Evolutionary conservation across 1,140 invertebrate genomes (phyloP), one percentile per base, ranked within the genome.

Genomic region (Drosophila tsacasi): DNA sequence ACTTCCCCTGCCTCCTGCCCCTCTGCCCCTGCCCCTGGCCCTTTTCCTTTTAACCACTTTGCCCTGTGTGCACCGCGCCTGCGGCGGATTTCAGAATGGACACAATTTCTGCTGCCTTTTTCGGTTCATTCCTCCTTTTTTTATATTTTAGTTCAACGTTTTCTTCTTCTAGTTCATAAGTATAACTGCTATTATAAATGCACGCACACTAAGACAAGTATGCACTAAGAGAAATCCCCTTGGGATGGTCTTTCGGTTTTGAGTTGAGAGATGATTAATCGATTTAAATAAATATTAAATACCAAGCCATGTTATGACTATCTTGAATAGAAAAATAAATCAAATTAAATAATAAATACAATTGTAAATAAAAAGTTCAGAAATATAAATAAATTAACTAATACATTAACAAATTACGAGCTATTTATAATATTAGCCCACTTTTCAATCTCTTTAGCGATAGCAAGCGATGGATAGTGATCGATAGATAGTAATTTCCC

Each of bases 71-170:
- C 57, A 54, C 25, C 57, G 42, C 57, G 76, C 78, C 62, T 58
- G 76, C 63, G 78, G 78, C 76, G 79, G 74, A 80, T 80, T 80
- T 59, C 58, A 74, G 79, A 80, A 80, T 80, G 78, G 78, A 80
- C 78, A 80, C 78, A 66, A 80, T 80, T 73, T 72, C 55, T 74
- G 55, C 71, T 74, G 59, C 59, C 58, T 50, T 78, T 79, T 78
- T 68, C 50, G 44, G 40, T 50, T 64, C 15, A 37, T 21, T 40
- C 37, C 23, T 13, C 3, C 3, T 42, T 23, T 46, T 15, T 50
- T 57, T 35, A 30, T 30, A 50, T 46, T 77, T 71, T 60, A 21
- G 23, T 54, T 37, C 27, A 69, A 39, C 44, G 44, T 61, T 78
- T 79, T 79, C 49, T 64, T 52, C 65, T 79, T 80, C 55, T 79